phyloP scores from a whole-genome alignment of 2,113 vertebrate species.

The Leptocoma aspasia region DNA sequence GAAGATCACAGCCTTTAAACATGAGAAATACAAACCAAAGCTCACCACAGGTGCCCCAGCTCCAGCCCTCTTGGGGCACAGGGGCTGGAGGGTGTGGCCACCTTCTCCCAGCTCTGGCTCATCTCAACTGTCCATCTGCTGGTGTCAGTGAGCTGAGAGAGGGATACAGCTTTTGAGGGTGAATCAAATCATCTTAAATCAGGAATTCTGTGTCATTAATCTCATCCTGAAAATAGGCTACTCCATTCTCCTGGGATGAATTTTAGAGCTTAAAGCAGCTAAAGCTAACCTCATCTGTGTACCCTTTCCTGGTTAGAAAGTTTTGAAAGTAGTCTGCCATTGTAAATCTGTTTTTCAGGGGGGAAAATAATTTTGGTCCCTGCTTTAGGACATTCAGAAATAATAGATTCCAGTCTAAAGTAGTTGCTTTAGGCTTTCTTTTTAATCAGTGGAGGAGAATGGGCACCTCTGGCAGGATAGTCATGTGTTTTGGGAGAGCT shows the following conservation, averaged over 20 bases:
- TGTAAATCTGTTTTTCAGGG: neutral
- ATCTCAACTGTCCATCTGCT: neutral
- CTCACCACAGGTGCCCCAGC: neutral
- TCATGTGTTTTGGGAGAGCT: neutral
- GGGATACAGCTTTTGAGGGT: neutral
- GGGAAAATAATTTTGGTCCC: neutral
- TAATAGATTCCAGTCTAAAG: neutral
- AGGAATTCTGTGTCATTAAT: neutral
- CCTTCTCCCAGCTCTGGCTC: neutral
- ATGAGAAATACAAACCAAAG: neutral
- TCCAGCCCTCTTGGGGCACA: neutral
- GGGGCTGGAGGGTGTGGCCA: rapidly evolving
- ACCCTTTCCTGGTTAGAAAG: neutral
- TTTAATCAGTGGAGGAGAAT: neutral
- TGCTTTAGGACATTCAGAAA: neutral
- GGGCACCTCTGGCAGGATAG: neutral
- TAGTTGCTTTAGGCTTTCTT: neutral
- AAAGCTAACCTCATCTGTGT: neutral
- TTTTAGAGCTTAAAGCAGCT: neutral
- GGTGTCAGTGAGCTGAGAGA: neutral
- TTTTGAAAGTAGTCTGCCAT: neutral
- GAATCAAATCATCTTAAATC: neutral
- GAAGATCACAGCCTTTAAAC: neutral
- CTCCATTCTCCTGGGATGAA: neutral
- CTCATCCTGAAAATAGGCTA: neutral